A percentile compares a stretch with the other conserved stretches of the same genome.
Evolutionary conservation across 2,888 invertebrate genomes (phyloP).

Genomic region (Cactoblastis cactorum): DNA sequence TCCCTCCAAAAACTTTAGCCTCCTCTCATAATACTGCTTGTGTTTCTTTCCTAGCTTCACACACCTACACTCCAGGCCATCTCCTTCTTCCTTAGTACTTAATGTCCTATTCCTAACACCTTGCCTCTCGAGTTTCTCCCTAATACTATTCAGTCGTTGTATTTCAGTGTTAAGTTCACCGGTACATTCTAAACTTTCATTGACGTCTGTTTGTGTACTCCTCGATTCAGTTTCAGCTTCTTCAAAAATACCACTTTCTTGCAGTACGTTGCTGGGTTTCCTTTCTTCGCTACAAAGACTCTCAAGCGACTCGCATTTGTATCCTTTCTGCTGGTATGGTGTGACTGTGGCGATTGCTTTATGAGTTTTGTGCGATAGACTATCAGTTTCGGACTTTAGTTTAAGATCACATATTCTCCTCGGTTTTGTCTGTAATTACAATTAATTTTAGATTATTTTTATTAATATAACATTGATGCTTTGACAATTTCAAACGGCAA

Average conservation of each 20-base stretch:
- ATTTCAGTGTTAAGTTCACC: constrained; percentile 81
- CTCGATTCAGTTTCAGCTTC: constrained; percentile 73
- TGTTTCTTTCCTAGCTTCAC: constrained; percentile 78
- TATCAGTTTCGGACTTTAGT: constrained; percentile 60
- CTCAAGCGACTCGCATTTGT: constrained; percentile 69
- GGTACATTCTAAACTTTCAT: constrained; percentile 72
- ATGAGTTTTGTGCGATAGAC: constrained; percentile 62
- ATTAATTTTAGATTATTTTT: constrained; percentile 21
- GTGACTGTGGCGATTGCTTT: constrained; percentile 83
- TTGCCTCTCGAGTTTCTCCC: constrained; percentile 81
- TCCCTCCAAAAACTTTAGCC: constrained; percentile 81
- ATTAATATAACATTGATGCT: background rate
- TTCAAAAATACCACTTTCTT: constrained; percentile 87
- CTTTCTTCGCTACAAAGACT: constrained; percentile 67
- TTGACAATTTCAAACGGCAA: background rate
- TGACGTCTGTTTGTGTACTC: constrained; percentile 79
- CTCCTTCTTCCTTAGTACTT: constrained; percentile 60
- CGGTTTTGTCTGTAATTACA: constrained; percentile 60
- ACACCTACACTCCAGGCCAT: constrained; percentile 70
- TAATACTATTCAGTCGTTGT: constrained; percentile 81
- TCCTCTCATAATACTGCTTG: constrained; percentile 83
- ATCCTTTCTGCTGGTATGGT: constrained; percentile 77
- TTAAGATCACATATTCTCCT: constrained; percentile 64
- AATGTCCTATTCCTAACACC: constrained; percentile 73
- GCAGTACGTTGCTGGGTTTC: constrained; percentile 79